Evolutionary conservation across 2,888 invertebrate genomes (phyloP), one percentile per base, ranked within the genome.

Genomic region (Chydorus sphaericus): DNA sequence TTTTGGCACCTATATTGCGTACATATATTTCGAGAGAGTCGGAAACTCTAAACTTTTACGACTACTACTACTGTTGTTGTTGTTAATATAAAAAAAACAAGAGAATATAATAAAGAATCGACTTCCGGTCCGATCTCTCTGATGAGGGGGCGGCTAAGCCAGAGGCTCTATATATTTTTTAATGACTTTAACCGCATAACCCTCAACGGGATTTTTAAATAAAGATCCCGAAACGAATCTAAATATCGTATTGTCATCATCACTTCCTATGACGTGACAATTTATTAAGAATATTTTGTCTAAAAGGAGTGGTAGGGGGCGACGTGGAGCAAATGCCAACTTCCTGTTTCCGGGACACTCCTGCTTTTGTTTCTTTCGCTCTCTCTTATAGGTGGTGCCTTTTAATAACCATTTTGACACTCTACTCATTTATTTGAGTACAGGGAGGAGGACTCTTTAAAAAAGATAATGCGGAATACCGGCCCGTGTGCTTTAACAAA

Each of bases 41-140:
- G 44, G 44, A 44, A 44, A 44, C 44, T 44, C 44, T 44, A 44
- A 44, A 44, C 44, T 44, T 44, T 44, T 44, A 44, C 44, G 44
- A 44, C 44, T n/a, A n/a, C n/a, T n/a, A n/a, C 44, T 28, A 18
- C 26, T 44, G 44, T 44, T 44, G 44, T 44, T 44, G 44, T 44
- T 44, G 44, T 44, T 44, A 39, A 39, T 8, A 39, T 10, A 39
- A 39, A 44, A 26, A 44, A 44, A 44, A 8, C 23, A 44, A n/a
- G 28, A 44, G 44, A 44, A 44, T 44, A 44, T 39, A 39, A 39
- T 28, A 44, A 28, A 44, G 44, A 44, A 28, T 23, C 28, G 44
- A 44, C 44, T 44, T 44, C 44, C 44, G 44, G 44, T 44, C 44
- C 44, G 44, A 44, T 44, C 44, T 44, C 44, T 44, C 44, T 44